Percentiles rank a stretch among this genome's conserved stretches.
Evolutionary conservation across 2,888 invertebrate species (phyloP).

Genomic region (Rhogogaster chlorosoma): DNA sequence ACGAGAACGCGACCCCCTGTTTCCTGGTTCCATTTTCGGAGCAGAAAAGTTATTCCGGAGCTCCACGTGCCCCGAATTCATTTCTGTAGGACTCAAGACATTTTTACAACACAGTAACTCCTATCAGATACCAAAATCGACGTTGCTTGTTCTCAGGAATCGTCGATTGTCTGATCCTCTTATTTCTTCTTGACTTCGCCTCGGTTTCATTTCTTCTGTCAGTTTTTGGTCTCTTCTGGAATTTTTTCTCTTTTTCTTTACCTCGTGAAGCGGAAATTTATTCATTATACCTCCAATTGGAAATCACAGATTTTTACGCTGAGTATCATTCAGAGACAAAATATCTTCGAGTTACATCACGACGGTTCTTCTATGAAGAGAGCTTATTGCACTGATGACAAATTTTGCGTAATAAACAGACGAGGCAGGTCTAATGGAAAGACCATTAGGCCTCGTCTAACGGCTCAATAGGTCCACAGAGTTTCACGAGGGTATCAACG

Average conservation of each 20-base stretch:
- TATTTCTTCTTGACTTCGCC: background rate
- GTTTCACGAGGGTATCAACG: background rate
- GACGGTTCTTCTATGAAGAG: background rate
- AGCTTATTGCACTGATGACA: constrained; percentile 21
- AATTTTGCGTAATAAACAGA: constrained; percentile 33
- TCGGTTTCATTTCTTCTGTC: background rate
- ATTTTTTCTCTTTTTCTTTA: background rate
- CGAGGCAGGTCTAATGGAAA: constrained; percentile 20
- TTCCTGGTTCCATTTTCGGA: constrained; percentile 50
- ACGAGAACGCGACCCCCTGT: constrained; percentile 25
- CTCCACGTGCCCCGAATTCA: background rate
- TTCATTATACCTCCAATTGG: background rate
- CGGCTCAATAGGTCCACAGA: constrained; percentile 38
- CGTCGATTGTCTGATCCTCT: background rate
- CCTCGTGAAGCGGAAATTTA: background rate
- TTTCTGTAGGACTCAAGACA: background rate
- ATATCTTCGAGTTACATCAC: background rate
- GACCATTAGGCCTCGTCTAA: constrained; percentile 26
- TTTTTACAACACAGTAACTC: background rate
- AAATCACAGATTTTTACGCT: background rate
- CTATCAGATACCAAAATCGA: background rate
- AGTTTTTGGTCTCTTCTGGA: background rate
- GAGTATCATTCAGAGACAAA: background rate
- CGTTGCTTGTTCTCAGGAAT: background rate
- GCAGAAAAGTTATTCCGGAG: constrained; percentile 11